A percentile compares a stretch with the other conserved stretches of the same genome.
phyloP scores from a whole-genome alignment of 2,113 vertebrate genomes.

The Chaetodon auriga region DNA sequence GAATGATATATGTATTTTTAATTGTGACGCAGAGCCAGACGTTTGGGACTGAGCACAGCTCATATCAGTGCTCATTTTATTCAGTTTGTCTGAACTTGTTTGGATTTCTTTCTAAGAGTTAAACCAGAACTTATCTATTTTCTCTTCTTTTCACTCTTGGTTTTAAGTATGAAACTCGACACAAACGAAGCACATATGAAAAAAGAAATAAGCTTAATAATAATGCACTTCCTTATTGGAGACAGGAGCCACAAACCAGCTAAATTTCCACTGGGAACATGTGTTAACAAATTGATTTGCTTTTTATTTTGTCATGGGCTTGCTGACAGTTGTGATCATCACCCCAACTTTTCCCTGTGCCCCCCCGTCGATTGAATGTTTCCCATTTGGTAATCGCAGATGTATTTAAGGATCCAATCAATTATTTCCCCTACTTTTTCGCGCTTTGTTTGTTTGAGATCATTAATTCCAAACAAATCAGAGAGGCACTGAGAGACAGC shows the following conservation, averaged over 20 bases:
- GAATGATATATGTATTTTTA: slow-evolving; percentile 25
- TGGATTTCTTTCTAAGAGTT: slow-evolving; percentile 36
- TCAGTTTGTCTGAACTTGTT: slow-evolving; percentile 55
- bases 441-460: slow-evolving; percentile 62
- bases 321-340: slow-evolving; percentile 15
- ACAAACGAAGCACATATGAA: too few relatives aligned
- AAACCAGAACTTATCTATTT: background rate
- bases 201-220: background rate
- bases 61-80: slow-evolving; percentile 11
- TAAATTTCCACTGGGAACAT: background rate
- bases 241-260: background rate
- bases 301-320: background rate
- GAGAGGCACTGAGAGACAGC: background rate
- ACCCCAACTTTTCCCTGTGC: slow-evolving; percentile 5
- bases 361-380: background rate
- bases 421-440: slow-evolving; percentile 61
- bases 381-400: slow-evolving; percentile 26
- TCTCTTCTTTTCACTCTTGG: background rate
- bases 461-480: slow-evolving; percentile 66
- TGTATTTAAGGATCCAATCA: slow-evolving; percentile 40
- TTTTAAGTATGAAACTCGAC: background rate
- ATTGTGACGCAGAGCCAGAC: slow-evolving; percentile 10
- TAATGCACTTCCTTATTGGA: background rate
- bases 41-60: slow-evolving; percentile 14
- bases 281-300: slow-evolving; percentile 7